Evolutionary conservation across 2,113 vertebrate genomes (phyloP).

Genomic region (Laticauda colubrina): DNA sequence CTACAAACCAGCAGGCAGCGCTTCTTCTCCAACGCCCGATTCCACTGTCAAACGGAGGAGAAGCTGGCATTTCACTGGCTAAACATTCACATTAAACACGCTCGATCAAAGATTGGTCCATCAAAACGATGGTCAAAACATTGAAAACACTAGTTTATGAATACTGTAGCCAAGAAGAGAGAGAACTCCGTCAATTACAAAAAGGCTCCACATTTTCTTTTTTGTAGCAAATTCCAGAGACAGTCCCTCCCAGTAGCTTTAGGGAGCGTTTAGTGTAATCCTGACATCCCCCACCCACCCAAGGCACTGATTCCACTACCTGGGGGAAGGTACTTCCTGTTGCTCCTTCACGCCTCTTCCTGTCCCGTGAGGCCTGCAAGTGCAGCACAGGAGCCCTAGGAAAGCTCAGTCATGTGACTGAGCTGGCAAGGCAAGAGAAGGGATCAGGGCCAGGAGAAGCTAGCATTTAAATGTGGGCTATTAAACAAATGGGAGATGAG

Average conservation of each 20-base stretch:
- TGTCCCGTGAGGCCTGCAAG: background rate
- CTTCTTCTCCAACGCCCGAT: background rate
- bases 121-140: background rate
- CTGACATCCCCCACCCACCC: background rate
- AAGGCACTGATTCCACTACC: background rate
- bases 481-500: background rate
- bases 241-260: background rate
- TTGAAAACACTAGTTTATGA: background rate
- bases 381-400: background rate
- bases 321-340: background rate
- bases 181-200: background rate
- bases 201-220: background rate
- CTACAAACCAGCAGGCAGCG: background rate
- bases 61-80: background rate
- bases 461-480: no score
- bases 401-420: background rate
- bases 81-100: background rate
- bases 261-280: background rate
- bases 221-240: background rate
- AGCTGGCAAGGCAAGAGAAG: background rate
- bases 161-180: background rate
- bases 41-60: background rate
- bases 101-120: background rate
- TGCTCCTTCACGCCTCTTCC: background rate
- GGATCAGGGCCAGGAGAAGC: background rate